Evolutionary conservation across 2,888 invertebrate species (phyloP), one percentile per base, ranked within the genome.

Genomic region (Hemistola chrysoprasaria): DNA sequence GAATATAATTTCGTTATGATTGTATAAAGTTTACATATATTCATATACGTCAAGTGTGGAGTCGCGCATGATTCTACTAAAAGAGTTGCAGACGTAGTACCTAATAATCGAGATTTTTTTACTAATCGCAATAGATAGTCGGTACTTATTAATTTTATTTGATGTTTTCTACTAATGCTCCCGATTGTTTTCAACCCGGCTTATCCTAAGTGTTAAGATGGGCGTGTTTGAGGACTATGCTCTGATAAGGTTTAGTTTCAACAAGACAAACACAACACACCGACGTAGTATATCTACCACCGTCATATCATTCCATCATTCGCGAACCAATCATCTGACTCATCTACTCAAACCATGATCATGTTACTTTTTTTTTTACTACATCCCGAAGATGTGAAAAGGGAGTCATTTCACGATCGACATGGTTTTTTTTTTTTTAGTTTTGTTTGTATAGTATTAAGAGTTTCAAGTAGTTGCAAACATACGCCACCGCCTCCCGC

Each of bases 211-310:
- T 50, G 53, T 29, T 24, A 29, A 29, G 40, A 47, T 27, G 40
- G 42, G 36, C 46, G 40, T 39, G 39, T 36, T 42, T 41, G 47
- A 44, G 47, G 43, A 40, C 38, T 37, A 37, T 39, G 40, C 31
- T 26, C 37, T 30, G 37, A 42, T 35, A 50, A 57, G 56, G 50
- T 61, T 54, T 29, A 46, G 41, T 44, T 53, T 49, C 54, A 68
- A 57, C 56, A 62, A 73, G 66, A 73, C 76, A 71, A 65, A 85
- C 82, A 84, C 82, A 75, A 81, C 72, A 85, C 85, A 85, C 78
- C 66, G 57, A 74, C 62, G 69, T 71, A 59, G 70, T n/a, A n/a
- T n/a, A n/a, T 70, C 69, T 69, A 54, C 65, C 75, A 77, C 55
- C 34, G 42, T 53, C 78, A 76, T 67, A 44, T 60, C 78, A 73